Evolutionary conservation across 2,888 invertebrate genomes (phyloP).

Genomic region (Drosophila subquinaria): DNA sequence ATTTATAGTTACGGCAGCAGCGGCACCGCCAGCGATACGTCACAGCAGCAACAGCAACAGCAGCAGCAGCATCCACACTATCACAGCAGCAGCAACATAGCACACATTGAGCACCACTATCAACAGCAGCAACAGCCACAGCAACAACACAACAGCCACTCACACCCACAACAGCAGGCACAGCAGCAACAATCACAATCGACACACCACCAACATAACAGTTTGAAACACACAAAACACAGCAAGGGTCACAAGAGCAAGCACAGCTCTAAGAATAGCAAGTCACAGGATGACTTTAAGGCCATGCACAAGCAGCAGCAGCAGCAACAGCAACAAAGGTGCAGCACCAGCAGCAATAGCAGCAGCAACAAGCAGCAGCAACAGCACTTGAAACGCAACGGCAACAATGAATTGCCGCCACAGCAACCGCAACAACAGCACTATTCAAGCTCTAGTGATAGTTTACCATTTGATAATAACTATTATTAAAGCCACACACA

Average conservation of each 20-base stretch:
- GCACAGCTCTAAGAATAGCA: slow-evolving; percentile 69
- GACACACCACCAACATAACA: slow-evolving; percentile 65
- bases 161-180: slow-evolving; percentile 44
- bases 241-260: slow-evolving; percentile 72
- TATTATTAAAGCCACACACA: slow-evolving; percentile 70
- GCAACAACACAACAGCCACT: slow-evolving; percentile 42
- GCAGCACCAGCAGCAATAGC: slow-evolving; percentile 49
- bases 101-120: slow-evolving; percentile 81
- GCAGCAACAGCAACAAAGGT: slow-evolving; percentile 59
- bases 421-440: slow-evolving; percentile 62
- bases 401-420: slow-evolving; percentile 62
- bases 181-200: slow-evolving; percentile 39
- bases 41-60: slow-evolving; percentile 63
- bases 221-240: slow-evolving; percentile 79
- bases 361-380: slow-evolving; percentile 52
- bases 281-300: slow-evolving; percentile 75
- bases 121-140: slow-evolving; percentile 60
- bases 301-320: slow-evolving; percentile 72
- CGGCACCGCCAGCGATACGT: slow-evolving; percentile 76
- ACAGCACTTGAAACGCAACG: slow-evolving; percentile 56
- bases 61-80: slow-evolving; percentile 63
- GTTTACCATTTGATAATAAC: slow-evolving; percentile 84
- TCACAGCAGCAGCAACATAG: slow-evolving; percentile 74
- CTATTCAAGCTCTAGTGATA: slow-evolving; percentile 84
- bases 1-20: slow-evolving; percentile 82